phyloP scores from a whole-genome alignment of 1,140 invertebrate genomes.

The Lanistes nyassanus region DNA sequence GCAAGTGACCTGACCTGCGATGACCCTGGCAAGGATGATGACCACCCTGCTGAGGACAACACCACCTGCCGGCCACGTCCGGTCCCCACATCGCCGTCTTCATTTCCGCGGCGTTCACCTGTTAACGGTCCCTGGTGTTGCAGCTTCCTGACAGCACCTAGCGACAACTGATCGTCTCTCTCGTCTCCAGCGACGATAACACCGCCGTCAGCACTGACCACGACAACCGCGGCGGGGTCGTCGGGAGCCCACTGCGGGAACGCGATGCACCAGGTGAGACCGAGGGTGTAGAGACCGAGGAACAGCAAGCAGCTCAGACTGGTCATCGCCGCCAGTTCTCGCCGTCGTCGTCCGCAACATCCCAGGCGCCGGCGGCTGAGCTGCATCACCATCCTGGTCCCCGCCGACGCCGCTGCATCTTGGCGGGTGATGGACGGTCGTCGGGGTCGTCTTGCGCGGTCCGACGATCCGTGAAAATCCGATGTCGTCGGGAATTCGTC shows the following conservation, averaged over 20 bases:
- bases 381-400: constrained; percentile 17
- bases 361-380: neutral
- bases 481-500: no score
- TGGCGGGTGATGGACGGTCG: neutral
- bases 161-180: neutral
- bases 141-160: constrained; percentile 1
- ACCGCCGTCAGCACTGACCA: neutral
- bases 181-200: no score
- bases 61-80: no score
- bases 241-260: neutral
- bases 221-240: neutral
- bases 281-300: constrained; percentile 10
- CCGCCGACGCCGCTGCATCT: constrained; percentile 10
- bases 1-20: neutral
- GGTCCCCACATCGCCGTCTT: no score
- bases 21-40: neutral
- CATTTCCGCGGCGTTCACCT: neutral
- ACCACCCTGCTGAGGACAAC: neutral
- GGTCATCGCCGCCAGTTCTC: constrained; percentile 20
- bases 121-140: neutral
- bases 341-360: constrained; percentile 16
- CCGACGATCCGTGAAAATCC: no score
- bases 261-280: constrained; percentile 24
- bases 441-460: no score
- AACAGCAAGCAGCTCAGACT: neutral